Base-by-base conservation (phyloP, 2,113 vertebrate species). In the Anolis carolinensis region DNA sequence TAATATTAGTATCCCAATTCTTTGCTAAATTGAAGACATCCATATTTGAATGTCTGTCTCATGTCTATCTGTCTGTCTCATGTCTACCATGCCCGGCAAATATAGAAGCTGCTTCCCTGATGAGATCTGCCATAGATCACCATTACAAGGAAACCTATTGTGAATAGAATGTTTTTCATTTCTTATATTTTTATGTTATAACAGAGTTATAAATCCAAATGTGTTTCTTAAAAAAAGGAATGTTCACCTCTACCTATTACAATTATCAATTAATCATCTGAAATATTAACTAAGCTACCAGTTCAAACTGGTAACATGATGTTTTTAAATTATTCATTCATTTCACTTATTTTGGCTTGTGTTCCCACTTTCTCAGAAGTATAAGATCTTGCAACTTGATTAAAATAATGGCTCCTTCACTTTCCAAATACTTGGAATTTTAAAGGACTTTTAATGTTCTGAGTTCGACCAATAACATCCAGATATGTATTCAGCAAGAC, bases 231-330 rank as follows among this genome's bases (percentile, higher is more conserved):
- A 74, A 73, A 30, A 39, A 36, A 39, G 30, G 25, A n/a, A 14
- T 21, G 20, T 14, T 79, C 50, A 44, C 27, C 34, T 67, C 34
- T 39, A 70, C 32, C 27, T 70, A n/a, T n/a, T n/a, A n/a, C n/a
- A n/a, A n/a, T n/a, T n/a, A n/a, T n/a, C n/a, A n/a, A 30, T 70
- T 79, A n/a, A 48, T 30, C 36, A 63, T n/a, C n/a, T 34, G 44
- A 84, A 52, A 16, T 21, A n/a, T 36, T 62, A 52, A 52, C 59
- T 48, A 55, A 86, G 27, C 62, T 34, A 80, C 27, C 20, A 25
- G 27, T 79, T 85, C 39, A 85, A 79, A 39, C 48, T 59, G 63
- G n/a, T 13, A 71, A 70, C 50, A 21, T 77, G 63, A 50, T 84
- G 39, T 78, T 79, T 62, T 78, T 78, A 55, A 76, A 39, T 32